Base-by-base conservation (phyloP, 2,797 vertebrate species). In the Tauraco hartlaubi region DNA sequence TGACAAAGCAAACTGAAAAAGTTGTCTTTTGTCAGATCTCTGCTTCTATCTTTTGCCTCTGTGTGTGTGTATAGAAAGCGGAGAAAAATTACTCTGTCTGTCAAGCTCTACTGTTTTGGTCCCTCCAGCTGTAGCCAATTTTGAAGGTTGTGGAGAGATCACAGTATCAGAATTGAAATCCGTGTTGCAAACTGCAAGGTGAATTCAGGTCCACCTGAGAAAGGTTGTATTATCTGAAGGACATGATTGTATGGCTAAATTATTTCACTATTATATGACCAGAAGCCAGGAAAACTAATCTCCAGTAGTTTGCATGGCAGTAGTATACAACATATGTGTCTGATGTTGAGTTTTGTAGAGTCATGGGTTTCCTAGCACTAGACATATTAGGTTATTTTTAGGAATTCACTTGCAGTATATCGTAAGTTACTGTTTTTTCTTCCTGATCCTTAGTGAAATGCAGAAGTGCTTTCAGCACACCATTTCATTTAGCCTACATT, bases 271-370 rank as follows among this genome's bases (percentile, higher is more conserved):
- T 61, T 71, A 33, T 12, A 46, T 11, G 54, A 26, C 14, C 12
- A 19, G 12, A 56, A 80, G 2, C 28, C 76, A 68, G 14, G 33
- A 71, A 83, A 43, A 11, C n/a, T 33, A 25, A n/a, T 10, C 26
- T 69, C 21, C 21, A 39, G 6, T 31, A 43, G 5, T 28, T 64
- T 49, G 20, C 7, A 5, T 5, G 58, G 28, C 31, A 49, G 22
- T 28, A 8, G 18, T 23, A 19, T 16, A 14, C 15, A 66, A 26
- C 5, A 17, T 25, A 16, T 4, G 2, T 0, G 0, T 44, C 56
- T 35, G 9, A 52, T 52, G 19, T 2, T 83, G 54, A 58, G 64
- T 67, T 73, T 29, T 37, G 31, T 35, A 71, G 58, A 52, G 26
- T 37, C 28, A 5, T 7, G 20, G 15, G 6, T 64, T 80, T 71